A percentile compares a stretch with the other conserved stretches of the same genome.
Conservation (phyloP, 2,888 invertebrate species). For the Drosophila algonquin region DNA sequence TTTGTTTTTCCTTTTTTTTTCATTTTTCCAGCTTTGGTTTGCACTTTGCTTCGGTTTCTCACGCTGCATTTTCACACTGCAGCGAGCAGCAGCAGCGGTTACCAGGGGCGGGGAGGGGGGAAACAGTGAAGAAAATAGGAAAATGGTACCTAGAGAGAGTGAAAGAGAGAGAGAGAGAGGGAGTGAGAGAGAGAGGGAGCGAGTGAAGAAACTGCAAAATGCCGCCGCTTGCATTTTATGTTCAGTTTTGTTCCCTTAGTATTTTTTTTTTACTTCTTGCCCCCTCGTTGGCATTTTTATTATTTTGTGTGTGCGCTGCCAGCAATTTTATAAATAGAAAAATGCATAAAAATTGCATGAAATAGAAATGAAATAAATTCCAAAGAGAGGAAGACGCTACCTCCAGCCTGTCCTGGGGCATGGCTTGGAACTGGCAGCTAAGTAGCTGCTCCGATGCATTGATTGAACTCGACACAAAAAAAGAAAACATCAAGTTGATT, state of each 20-base stretch:
- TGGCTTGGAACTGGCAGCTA: constrained; percentile 43
- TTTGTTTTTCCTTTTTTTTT: background rate
- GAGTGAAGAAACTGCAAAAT: constrained; percentile 54
- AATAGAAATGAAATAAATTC: constrained; percentile 67
- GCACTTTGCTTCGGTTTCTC: constrained; percentile 38
- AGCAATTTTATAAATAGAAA: constrained; percentile 55
- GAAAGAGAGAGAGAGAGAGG: background rate
- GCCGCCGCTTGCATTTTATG: constrained; percentile 70
- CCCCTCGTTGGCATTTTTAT: constrained; percentile 52
- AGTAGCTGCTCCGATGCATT: constrained; percentile 57
- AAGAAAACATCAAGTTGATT: constrained; percentile 37
- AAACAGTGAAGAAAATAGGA: constrained; percentile 15
- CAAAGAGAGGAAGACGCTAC: constrained; percentile 27
- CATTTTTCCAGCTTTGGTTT: constrained; percentile 34
- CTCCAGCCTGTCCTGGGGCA: constrained; percentile 8
- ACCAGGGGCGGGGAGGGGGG: constrained; percentile 6
- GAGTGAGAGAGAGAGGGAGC: background rate
- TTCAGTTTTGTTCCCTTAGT: constrained; percentile 27
- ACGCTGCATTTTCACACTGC: constrained; percentile 62
- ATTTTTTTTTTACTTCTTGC: constrained; percentile 19
- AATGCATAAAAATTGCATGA: constrained; percentile 58
- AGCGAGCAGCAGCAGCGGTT: constrained; percentile 36
- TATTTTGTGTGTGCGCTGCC: constrained; percentile 38
- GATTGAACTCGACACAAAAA: constrained; percentile 54
- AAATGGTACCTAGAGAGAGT: constrained; percentile 8